Base-by-base conservation (phyloP, 2,888 invertebrate genomes). In the Hypomecis atomaria region DNA sequence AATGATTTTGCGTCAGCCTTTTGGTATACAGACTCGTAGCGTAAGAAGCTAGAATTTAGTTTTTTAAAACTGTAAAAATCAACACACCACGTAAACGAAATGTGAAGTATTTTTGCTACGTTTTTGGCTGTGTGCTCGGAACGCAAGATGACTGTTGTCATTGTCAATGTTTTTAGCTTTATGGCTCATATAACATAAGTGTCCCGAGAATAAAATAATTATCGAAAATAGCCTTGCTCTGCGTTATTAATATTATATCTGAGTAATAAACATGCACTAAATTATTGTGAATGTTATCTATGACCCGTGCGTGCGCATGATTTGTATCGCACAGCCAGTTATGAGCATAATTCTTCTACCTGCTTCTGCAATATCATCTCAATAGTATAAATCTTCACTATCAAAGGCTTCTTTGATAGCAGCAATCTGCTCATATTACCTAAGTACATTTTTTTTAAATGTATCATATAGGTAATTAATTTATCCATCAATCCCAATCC, bases 171-270 rank as follows among this genome's bases (percentile, higher is more conserved):
- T 75, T 72, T 74, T 73, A 73, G 67, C 66, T 81, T 80, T 78
- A 81, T 76, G 82, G 77, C 71, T 76, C 79, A 81, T 81, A 75
- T 76, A 79, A 71, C 62, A 67, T 71, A 78, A 84, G 71, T 80
- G 83, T 79, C 66, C 76, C 81, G 78, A 79, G 76, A 77, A 76
- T 71, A 75, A 64, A 73, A 79, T 84, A 80, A 83, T 83, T 82
- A 78, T 55, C 52, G 58, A 55, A 67, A 49, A 50, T 74, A 70
- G 73, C 75, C 73, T 77, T 73, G 44, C 43, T 34, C 7, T 10
- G 9, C 3, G 9, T 13, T 37, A 45, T 45, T 55, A 45, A 50
- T 36, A 48, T 48, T 6, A 23, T 34, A 48, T 37, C 13, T 36
- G 9, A 37, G 13, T 10, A 44, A 44, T 11, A 43, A 53, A 42